Evolutionary conservation across 2,113 vertebrate species (phyloP).

Genomic region (Amblyopsis rosae): DNA sequence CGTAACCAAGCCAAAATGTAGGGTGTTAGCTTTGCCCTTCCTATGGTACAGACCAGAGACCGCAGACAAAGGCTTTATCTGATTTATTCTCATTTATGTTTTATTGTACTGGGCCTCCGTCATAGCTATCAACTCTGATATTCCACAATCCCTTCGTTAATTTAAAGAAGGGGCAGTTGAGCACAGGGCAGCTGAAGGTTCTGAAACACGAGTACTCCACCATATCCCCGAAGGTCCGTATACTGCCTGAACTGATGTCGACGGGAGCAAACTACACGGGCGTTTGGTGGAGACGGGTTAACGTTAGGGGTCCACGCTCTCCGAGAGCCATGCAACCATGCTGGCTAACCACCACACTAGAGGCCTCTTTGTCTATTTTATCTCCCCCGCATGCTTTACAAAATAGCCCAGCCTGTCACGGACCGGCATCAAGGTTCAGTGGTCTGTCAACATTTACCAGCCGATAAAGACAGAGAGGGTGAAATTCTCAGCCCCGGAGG

Average conservation of each 20-base stretch:
- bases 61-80: background rate
- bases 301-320: constrained; percentile 33
- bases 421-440: constrained; percentile 86
- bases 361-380: constrained; percentile 53
- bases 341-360: constrained; percentile 70
- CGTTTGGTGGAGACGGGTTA: constrained; percentile 30
- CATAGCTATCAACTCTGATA: constrained; percentile 63
- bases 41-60: background rate
- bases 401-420: constrained; percentile 85
- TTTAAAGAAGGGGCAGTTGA: constrained; percentile 54
- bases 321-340: constrained; percentile 56
- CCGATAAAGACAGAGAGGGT: constrained; percentile 89
- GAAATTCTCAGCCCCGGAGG: constrained; percentile 84
- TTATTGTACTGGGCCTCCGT: constrained; percentile 51
- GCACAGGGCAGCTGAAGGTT: background rate
- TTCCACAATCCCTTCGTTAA: constrained; percentile 72
- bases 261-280: constrained; percentile 13
- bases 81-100: constrained; percentile 29
- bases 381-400: constrained; percentile 73
- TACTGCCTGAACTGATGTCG: constrained; percentile 31
- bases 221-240: constrained; percentile 60
- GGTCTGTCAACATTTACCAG: constrained; percentile 90
- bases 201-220: constrained; percentile 43
- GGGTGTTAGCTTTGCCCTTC: too few species aligned
- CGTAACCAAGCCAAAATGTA: too few species aligned